Evolutionary conservation across 2,888 invertebrate genomes (phyloP), one percentile per base, ranked within the genome.

Genomic region (Eupelmus urozonus): DNA sequence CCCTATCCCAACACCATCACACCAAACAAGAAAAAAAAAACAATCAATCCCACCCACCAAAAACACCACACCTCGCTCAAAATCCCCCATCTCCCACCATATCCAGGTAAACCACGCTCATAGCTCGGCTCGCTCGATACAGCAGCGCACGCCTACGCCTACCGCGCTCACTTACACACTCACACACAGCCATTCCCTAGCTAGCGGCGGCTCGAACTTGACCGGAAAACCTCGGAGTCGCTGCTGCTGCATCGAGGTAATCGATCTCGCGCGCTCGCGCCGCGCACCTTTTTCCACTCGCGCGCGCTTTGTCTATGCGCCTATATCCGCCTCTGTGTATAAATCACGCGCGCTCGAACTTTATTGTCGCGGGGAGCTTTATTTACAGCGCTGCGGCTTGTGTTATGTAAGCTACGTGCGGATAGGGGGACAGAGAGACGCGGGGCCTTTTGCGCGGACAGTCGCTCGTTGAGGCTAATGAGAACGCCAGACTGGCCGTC

Each of bases 151-250:
- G 3, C 34, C 34, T 9, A 34, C 9, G 9, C 34, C 3, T 34
- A 3, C 3, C 34, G 34, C 34, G 34, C 34, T 34, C 9, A 13
- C 49, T 5, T 13, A 11, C 16, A 13, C 16, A 13, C 49, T 16
- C 49, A 13, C 49, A 49, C 49, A 49, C 49, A 49, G 2, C 11
- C 49, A n/a, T 11, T 34, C 34, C 9, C 9, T 5, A 34, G 9
- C 34, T 5, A 34, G 34, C 34, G 13, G 67, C 67, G 53, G 51
- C 67, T 53, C 72, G 77, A 77, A 77, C 77, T 77, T 77, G 77
- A 78, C 78, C 70, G 78, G 78, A 78, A 78, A 78, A 78, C 78
- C 74, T 86, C 86, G 86, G 86, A 85, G 82, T 78, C 77, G 74
- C 40, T 27, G 18, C 70, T 77, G 76, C 34, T 62, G 62, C 75